phyloP scores from a whole-genome alignment of 2,888 invertebrate species.

The Argynnis bischoffii region DNA sequence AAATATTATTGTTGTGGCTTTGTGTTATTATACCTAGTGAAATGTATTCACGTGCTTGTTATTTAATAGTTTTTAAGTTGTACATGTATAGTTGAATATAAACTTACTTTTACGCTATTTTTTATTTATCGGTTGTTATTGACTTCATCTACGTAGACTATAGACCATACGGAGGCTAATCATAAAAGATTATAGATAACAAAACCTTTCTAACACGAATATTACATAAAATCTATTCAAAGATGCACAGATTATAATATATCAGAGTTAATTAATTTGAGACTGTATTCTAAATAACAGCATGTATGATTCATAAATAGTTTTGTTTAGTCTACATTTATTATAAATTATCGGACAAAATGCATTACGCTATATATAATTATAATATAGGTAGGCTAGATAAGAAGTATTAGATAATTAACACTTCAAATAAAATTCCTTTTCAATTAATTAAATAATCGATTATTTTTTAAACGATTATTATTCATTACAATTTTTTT shows the following conservation, averaged over 20 bases:
- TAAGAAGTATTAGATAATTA: constrained; percentile 8
- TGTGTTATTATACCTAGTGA: too few relatives aligned
- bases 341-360: constrained; percentile 13
- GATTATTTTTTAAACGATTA: too few relatives aligned
- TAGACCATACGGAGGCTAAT: too few relatives aligned
- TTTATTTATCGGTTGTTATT: neutral
- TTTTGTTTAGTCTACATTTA: constrained; percentile 26
- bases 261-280: neutral
- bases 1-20: too few relatives aligned
- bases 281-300: neutral
- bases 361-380: neutral
- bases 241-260: neutral
- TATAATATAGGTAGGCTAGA: neutral
- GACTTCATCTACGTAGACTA: too few relatives aligned
- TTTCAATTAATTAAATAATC: too few relatives aligned
- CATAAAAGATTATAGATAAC: too few relatives aligned
- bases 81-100: neutral
- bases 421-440: neutral
- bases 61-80: too few relatives aligned
- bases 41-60: too few relatives aligned
- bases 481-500: too few relatives aligned
- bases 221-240: neutral
- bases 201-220: too few relatives aligned
- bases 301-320: constrained; percentile 6
- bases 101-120: neutral